A percentile compares a stretch with the other conserved stretches of the same genome.
Conservation (phyloP, 2,888 invertebrate genomes). For the Chloroclysta siterata region DNA sequence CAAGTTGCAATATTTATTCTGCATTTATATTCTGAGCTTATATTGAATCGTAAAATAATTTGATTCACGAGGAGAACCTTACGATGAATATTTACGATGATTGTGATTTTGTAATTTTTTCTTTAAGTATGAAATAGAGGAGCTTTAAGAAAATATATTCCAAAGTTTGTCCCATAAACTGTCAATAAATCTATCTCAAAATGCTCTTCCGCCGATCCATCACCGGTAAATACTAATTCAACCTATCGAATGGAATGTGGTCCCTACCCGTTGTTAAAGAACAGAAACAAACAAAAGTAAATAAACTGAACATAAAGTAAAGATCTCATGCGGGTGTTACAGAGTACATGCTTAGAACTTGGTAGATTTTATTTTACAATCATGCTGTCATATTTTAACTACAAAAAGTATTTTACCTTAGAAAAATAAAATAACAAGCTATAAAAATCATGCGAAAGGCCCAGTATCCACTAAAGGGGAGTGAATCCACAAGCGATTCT, state of each 20-base stretch:
- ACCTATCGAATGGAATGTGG: conserved; percentile 32
- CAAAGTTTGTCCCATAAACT: background rate
- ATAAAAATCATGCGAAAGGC: conserved; percentile 34
- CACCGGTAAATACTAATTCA: conserved; percentile 16
- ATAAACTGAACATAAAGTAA: conserved; percentile 30
- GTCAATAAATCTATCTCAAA: conserved; percentile 19
- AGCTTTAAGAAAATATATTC: background rate
- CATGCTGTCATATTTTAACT: conserved; percentile 31
- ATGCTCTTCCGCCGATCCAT: conserved; percentile 14
- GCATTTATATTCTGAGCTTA: too few relatives aligned
- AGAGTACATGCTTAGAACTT: conserved; percentile 23
- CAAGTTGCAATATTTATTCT: too few relatives aligned
- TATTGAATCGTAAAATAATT: too few relatives aligned
- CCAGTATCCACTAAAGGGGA: conserved; percentile 6
- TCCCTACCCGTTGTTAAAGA: conserved; percentile 43
- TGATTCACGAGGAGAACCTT: too few relatives aligned
- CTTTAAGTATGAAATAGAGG: too few relatives aligned
- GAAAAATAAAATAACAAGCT: conserved; percentile 20
- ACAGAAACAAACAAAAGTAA: conserved; percentile 36
- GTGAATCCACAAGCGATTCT: background rate
- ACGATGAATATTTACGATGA: too few relatives aligned
- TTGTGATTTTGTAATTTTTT: background rate
- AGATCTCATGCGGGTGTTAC: conserved; percentile 40
- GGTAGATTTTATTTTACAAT: conserved; percentile 21
- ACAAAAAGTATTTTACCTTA: conserved; percentile 14